These are phyloP conservation scores for Hyppa rectilinea DNA, from an alignment of 2,888 invertebrate genomes.

Conservation along the genomic window DNA sequence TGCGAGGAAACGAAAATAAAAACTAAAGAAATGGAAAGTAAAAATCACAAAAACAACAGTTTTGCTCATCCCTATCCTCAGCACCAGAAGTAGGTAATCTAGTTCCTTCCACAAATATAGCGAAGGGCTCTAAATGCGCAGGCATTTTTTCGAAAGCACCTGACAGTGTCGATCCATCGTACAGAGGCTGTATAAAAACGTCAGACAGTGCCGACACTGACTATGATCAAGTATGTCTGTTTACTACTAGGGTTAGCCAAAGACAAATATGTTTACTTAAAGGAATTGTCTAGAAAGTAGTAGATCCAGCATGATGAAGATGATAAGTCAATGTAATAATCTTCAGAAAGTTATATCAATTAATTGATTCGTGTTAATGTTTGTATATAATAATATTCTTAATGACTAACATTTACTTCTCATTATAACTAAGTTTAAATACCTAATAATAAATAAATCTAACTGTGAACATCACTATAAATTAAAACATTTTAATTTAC, in stretches of 20 bases:
- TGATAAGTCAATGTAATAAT: background rate
- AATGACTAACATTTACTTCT: background rate
- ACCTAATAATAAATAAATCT: constrained; percentile 10
- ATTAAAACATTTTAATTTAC: constrained; percentile 47
- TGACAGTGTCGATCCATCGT: constrained; percentile 82
- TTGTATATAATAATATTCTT: no score
- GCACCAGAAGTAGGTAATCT: constrained; percentile 44
- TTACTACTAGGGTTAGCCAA: constrained; percentile 72
- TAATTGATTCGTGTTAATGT: background rate
- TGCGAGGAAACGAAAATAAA: background rate
- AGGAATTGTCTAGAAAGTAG: background rate
- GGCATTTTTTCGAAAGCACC: constrained; percentile 83
- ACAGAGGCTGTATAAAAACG: constrained; percentile 81
- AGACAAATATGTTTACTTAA: background rate
- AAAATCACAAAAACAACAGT: constrained; percentile 21
- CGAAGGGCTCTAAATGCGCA: constrained; percentile 58
- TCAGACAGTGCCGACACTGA: constrained; percentile 79
- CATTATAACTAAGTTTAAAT: background rate
- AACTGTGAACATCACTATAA: constrained; percentile 21
- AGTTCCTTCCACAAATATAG: constrained; percentile 49
- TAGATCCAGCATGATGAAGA: background rate
- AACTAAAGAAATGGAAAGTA: background rate
- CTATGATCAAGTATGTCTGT: constrained; percentile 83
- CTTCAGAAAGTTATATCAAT: background rate
- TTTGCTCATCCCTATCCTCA: background rate